These are phyloP conservation scores for Dascillus cervinus DNA, from an alignment of 2,888 invertebrate genomes.

Conservation along the genomic window DNA sequence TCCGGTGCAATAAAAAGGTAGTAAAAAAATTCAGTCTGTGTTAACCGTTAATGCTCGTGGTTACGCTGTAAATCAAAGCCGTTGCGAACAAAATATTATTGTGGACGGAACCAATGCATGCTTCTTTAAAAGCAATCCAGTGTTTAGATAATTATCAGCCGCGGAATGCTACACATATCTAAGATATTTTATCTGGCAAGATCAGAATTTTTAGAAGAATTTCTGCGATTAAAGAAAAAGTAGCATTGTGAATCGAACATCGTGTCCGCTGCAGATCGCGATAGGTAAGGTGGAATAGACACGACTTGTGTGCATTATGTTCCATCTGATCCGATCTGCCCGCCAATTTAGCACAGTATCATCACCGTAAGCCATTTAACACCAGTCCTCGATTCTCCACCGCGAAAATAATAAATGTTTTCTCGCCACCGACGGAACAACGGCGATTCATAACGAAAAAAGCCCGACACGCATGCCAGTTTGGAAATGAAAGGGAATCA, in stretches of 20 bases:
- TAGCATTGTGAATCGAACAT: conserved; percentile 18
- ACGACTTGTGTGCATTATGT: conserved; percentile 13
- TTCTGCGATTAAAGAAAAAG: conserved; percentile 22
- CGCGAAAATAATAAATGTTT: no score
- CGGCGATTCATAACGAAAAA: no score
- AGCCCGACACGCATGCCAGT: no score
- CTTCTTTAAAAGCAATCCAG: conserved; percentile 11
- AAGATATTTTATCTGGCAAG: conserved; percentile 16
- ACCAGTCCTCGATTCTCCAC: no score
- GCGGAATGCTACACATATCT: conserved; percentile 11
- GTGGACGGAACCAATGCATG: neutral
- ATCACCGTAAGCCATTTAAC: neutral
- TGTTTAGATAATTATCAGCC: conserved; percentile 10
- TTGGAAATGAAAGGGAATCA: neutral
- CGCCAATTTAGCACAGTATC: conserved; percentile 16
- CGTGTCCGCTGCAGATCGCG: conserved; percentile 12
- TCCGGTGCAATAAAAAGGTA: neutral
- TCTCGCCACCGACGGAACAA: no score
- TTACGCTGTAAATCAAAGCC: conserved; percentile 6
- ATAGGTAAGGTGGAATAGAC: conserved; percentile 7
- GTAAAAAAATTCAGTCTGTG: no score
- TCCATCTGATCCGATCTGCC: conserved; percentile 16
- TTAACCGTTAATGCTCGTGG: no score
- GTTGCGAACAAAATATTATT: no score
- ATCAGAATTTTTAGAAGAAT: conserved; percentile 18